Evolutionary conservation across 92 coral and sea anemone species (phyloP).

Genomic region (Nematostella vectensis): DNA sequence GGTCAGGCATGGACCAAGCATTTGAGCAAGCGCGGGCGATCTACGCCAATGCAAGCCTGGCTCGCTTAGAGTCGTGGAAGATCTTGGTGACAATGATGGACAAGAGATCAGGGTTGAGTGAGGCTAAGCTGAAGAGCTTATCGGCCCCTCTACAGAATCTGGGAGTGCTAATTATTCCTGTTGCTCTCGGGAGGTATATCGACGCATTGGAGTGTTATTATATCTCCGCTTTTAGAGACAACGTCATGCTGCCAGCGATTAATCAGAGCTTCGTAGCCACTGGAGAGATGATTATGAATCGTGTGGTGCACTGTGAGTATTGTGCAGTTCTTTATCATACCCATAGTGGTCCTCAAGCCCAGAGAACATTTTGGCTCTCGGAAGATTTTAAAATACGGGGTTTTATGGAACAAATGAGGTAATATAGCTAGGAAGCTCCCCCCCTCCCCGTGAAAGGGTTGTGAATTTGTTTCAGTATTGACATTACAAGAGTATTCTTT

Average conservation of each 20-base stretch:
- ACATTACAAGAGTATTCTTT: too few relatives aligned
- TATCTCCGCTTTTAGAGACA: conserved; percentile 18
- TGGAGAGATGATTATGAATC: conserved; percentile 13
- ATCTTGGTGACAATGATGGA: conserved; percentile 21
- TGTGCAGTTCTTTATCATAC: too few relatives aligned
- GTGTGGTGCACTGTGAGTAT: conserved; percentile 15
- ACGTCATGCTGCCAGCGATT: not conserved
- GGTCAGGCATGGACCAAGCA: not conserved
- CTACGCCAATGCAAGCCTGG: conserved; percentile 2
- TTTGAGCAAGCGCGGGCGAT: conserved; percentile 1
- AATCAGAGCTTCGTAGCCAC: conserved; percentile 2
- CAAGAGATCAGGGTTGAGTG: not conserved
- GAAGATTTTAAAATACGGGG: too few relatives aligned
- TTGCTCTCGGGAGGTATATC: conserved; percentile 12
- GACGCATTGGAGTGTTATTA: conserved; percentile 14
- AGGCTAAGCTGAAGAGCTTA: not conserved
- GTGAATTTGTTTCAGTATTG: too few relatives aligned
- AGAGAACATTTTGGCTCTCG: too few relatives aligned
- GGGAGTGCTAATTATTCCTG: conserved; percentile 15
- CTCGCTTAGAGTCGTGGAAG: conserved; percentile 17
- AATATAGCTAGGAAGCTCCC: too few relatives aligned
- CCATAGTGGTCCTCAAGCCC: too few relatives aligned
- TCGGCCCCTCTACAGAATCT: conserved; percentile 6
- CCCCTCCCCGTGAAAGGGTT: too few relatives aligned
- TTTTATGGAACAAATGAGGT: too few relatives aligned